Evolutionary conservation across 1,140 invertebrate genomes (phyloP), one percentile per base, ranked within the genome.

Genomic region (Oreohelix idahoensis): DNA sequence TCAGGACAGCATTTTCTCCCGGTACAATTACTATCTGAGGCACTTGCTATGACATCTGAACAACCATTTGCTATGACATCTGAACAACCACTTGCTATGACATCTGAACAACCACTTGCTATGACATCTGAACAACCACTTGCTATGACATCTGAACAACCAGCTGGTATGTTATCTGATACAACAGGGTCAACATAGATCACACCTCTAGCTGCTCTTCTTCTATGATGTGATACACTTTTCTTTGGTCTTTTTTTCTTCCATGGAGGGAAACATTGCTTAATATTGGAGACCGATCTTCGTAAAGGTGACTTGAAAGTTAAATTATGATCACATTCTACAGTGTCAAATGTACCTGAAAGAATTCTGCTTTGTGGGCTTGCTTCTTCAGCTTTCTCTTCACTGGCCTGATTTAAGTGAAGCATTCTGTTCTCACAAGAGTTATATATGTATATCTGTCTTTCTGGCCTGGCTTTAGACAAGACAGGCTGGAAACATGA

Each of bases 401-500:
- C 23, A 4, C 17, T 58, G 51, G 10, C 17, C 1, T 58, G 26
- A 58, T 58, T 26, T 10, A 58, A 23, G 51, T 5, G 23, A 17
- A 15, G 51, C 20, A 23, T 20, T 23, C 26, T 58, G 23, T 23
- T 10, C 42, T 45, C 42, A 58, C 51, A 5, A 58, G 51, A 58
- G 20, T 58, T 17, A 26, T 17, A 58, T 58, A 15, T 58, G 53
- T 58, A 23, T 58, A 58, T 58, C 17, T 58, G 10, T n/a, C 20
- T 10, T 58, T 2, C 63, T 66, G 63, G 29, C 29, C 63, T 66
- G 29, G 2, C 29, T 66, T 2, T 66, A 5, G 36, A 53, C 51
- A 78, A 53, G n/a, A 53, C 17, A 35, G 45, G 15, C 36, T 85
- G 36, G 75, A 91, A 90, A 38, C 88, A 87, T n/a, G 83, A 82